phyloP scores from a whole-genome alignment of 2,113 vertebrate species.

The Hippoglossus stenolepis region DNA sequence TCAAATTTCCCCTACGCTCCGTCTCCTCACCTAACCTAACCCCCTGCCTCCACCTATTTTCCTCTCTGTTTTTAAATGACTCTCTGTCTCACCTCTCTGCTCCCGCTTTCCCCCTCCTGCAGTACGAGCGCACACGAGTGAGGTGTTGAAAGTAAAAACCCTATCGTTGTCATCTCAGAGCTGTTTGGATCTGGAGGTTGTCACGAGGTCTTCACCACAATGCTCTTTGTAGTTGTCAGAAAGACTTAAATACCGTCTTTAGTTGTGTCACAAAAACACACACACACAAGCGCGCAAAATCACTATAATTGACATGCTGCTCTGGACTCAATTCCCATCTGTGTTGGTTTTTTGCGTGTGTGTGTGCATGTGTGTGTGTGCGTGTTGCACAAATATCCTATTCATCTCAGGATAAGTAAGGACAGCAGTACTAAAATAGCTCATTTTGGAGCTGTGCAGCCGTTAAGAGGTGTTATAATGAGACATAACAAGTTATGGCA shows the following conservation, averaged over 20 bases:
- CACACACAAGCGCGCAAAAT: constrained; percentile 37
- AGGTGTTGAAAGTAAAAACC: constrained; percentile 56
- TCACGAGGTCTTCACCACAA: constrained; percentile 57
- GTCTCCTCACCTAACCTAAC: constrained; percentile 25
- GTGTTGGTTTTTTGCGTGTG: background rate
- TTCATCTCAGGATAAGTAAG: constrained; percentile 54
- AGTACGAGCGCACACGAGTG: constrained; percentile 37
- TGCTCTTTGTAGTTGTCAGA: constrained; percentile 70
- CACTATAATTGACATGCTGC: constrained; percentile 57
- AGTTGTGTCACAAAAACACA: constrained; percentile 57
- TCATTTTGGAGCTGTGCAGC: constrained; percentile 59
- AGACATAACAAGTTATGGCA: constrained; percentile 76
- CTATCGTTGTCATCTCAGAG: constrained; percentile 47
- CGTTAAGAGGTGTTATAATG: constrained; percentile 70
- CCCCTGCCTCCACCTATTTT: constrained; percentile 50
- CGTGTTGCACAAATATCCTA: constrained; percentile 40
- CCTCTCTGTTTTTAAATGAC: constrained; percentile 33
- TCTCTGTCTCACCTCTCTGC: constrained; percentile 38
- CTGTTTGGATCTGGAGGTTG: constrained; percentile 54
- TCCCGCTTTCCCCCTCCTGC: constrained; percentile 5
- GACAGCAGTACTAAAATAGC: constrained; percentile 66
- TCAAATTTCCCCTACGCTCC: constrained; percentile 19
- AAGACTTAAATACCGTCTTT: constrained; percentile 70
- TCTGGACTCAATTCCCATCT: constrained; percentile 45
- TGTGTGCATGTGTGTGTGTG: background rate